A percentile compares a stretch with the other conserved stretches of the same genome.
Conservation (phyloP, 2,113 vertebrate genomes). For the Nibea albiflora region DNA sequence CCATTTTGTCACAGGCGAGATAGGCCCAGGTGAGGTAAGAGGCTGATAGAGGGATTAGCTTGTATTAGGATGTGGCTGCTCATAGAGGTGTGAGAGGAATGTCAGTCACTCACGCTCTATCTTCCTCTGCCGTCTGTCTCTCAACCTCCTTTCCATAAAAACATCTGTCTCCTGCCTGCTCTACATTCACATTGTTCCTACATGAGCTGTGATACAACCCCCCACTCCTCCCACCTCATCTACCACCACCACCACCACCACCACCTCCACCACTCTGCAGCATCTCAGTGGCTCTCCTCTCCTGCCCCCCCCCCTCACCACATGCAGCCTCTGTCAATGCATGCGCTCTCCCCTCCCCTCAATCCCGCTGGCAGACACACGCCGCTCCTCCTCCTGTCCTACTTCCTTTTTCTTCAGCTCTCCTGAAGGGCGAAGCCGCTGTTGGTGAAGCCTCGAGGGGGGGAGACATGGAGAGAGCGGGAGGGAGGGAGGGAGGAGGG, state of each 20-base stretch:
- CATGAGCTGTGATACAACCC: conserved; percentile 34
- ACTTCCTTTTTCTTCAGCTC: conserved; percentile 68
- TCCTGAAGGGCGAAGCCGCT: conserved; percentile 68
- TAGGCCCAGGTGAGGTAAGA: conserved; percentile 64
- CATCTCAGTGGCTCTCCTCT: conserved; percentile 37
- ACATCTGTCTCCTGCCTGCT: conserved; percentile 54
- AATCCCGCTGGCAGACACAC: conserved; percentile 37
- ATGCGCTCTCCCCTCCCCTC: conserved; percentile 22
- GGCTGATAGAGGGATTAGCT: conserved; percentile 73
- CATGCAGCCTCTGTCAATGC: conserved; percentile 31
- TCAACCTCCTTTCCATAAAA: conserved; percentile 26
- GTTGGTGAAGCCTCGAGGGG: conserved; percentile 11
- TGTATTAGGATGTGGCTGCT: conserved; percentile 67
- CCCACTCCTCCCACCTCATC: too few species aligned
- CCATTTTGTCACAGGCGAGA: conserved; percentile 63
- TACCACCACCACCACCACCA: neutral
- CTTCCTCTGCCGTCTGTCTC: conserved; percentile 45
- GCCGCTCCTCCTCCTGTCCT: conserved; percentile 73
- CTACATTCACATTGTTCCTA: conserved; percentile 47
- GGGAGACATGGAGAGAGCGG: neutral
- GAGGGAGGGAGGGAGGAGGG: neutral
- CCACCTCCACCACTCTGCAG: conserved; percentile 36
- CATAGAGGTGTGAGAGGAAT: conserved; percentile 47
- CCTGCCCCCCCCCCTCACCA: conserved; percentile 30
- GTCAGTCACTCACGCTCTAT: conserved; percentile 39